A percentile compares a stretch with the other conserved stretches of the same genome.
Evolutionary conservation across 2,797 vertebrate genomes (phyloP).

Genomic region (Carapus acus): DNA sequence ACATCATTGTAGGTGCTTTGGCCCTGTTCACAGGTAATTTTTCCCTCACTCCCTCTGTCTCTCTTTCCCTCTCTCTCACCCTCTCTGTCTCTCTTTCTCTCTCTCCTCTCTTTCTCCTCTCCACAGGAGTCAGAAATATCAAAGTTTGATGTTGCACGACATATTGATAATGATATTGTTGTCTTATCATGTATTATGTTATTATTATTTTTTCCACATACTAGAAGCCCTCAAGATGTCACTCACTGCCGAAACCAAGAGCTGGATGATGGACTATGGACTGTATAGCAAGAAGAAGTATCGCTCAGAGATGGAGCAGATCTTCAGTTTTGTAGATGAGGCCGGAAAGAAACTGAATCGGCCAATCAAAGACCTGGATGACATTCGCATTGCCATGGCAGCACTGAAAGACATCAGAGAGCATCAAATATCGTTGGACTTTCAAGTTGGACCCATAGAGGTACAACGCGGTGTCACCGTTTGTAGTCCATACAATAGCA

Average conservation of each 20-base stretch:
- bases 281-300: constrained; percentile 86
- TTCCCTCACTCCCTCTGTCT: too few relatives aligned
- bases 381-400: constrained; percentile 88
- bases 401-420: constrained; percentile 89
- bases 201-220: neutral
- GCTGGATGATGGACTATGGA: constrained; percentile 85
- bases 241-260: constrained; percentile 85
- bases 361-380: constrained; percentile 88
- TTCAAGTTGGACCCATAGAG: constrained; percentile 89
- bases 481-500: too few relatives aligned
- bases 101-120: too few relatives aligned
- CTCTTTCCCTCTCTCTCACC: too few relatives aligned
- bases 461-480: constrained; percentile 58
- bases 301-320: constrained; percentile 84
- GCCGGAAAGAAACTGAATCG: constrained; percentile 85
- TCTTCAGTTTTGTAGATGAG: constrained; percentile 86
- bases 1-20: constrained; percentile 81
- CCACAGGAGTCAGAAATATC: too few relatives aligned
- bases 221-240: constrained; percentile 85
- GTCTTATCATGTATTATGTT: neutral
- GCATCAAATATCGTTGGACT: constrained; percentile 82
- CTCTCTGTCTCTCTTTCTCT: too few relatives aligned
- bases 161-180: neutral
- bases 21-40: constrained; percentile 90
- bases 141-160: too few relatives aligned